Evolutionary conservation across 2,113 vertebrate genomes (phyloP).

Genomic region (Malurus alboscapulatus): DNA sequence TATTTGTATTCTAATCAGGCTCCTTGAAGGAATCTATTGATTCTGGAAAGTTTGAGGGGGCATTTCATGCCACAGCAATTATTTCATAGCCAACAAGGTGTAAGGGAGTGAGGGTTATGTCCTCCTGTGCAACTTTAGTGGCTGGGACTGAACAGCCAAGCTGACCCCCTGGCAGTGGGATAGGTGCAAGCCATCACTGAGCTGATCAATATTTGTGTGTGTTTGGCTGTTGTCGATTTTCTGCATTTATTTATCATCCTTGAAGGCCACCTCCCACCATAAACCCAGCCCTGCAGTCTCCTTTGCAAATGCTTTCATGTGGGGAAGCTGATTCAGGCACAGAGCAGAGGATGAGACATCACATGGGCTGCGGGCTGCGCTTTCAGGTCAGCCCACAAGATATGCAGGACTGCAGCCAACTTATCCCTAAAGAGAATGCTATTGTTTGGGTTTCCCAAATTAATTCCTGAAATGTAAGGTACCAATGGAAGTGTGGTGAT

Average conservation of each 20-base stretch:
- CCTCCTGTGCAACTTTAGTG: not conserved
- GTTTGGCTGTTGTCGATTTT: not conserved
- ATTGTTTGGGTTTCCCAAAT: constrained; percentile 11
- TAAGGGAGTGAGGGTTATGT: not conserved
- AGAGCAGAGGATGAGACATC: not conserved
- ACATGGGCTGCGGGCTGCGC: not conserved
- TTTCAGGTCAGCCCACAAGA: constrained; percentile 30
- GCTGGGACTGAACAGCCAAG: not conserved
- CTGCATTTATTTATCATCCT: not conserved
- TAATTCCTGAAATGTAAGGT: constrained; percentile 18
- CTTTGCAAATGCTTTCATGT: constrained; percentile 8
- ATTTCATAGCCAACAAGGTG: not conserved
- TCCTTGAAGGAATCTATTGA: not conserved
- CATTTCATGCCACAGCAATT: not conserved
- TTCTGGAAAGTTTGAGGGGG: not conserved
- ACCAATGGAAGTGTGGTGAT: not conserved
- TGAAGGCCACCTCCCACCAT: not conserved
- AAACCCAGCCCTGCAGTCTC: not conserved
- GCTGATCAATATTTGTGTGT: not conserved
- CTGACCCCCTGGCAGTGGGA: not conserved
- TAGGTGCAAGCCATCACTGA: not conserved
- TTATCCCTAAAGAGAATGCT: not conserved
- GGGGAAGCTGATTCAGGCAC: not conserved
- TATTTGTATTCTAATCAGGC: not conserved
- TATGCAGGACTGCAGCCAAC: not conserved